phyloP scores from a whole-genome alignment of 1,140 invertebrate species.

The Leptopilina boulardi region DNA sequence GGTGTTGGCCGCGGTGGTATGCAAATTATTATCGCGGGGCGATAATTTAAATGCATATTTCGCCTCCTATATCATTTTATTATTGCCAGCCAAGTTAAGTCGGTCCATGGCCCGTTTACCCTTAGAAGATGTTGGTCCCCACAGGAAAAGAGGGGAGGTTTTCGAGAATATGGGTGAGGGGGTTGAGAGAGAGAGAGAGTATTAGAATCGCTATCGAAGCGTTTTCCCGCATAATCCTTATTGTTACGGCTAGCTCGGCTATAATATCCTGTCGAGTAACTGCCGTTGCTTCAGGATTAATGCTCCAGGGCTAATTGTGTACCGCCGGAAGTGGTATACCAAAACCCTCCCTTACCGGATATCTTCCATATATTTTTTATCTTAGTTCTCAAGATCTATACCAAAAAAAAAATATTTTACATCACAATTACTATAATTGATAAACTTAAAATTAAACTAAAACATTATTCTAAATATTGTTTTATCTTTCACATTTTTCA shows the following conservation, averaged over 20 bases:
- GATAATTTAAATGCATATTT: constrained; percentile 78
- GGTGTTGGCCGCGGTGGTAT: constrained; percentile 66
- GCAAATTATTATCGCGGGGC: constrained; percentile 77
- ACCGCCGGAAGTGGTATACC: constrained; percentile 60
- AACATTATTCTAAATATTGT: background rate
- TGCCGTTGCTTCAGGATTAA: constrained; percentile 67
- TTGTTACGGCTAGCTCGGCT: constrained; percentile 69
- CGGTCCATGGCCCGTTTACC: constrained; percentile 69
- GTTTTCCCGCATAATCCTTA: constrained; percentile 71
- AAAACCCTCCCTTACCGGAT: constrained; percentile 48
- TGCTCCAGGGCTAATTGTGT: constrained; percentile 69
- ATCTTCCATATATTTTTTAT: background rate
- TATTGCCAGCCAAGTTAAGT: constrained; percentile 76
- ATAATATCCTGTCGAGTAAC: constrained; percentile 70
- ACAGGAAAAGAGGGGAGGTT: constrained; percentile 50
- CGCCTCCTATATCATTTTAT: constrained; percentile 77
- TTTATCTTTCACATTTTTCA: background rate
- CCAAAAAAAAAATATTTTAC: too few species aligned
- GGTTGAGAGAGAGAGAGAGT: constrained; percentile 52
- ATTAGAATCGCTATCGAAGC: constrained; percentile 73
- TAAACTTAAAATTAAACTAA: too few species aligned
- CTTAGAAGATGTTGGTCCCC: constrained; percentile 53
- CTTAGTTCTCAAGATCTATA: too few species aligned
- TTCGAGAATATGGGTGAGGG: constrained; percentile 42
- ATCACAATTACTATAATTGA: too few species aligned